Conservation (phyloP, 2,797 vertebrate genomes). For the Siniperca scherzeri region DNA sequence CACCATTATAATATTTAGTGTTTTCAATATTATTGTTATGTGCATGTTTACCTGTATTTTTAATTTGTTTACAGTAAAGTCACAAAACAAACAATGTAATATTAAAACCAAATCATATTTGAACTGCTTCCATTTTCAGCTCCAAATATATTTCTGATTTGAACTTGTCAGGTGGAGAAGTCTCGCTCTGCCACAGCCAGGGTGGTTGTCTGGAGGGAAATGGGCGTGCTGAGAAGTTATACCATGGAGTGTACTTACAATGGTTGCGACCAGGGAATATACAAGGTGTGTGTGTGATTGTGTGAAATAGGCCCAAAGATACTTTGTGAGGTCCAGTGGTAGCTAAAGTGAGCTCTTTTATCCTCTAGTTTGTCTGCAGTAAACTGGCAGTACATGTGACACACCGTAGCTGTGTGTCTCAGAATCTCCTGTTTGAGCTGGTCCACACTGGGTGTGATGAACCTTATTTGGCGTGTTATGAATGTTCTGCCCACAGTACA, state of each 20-base stretch:
- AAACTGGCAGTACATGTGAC: no score
- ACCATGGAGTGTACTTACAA: conserved; percentile 97
- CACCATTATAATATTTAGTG: neutral
- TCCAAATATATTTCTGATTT: conserved; percentile 13
- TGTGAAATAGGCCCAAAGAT: neutral
- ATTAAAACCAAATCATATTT: neutral
- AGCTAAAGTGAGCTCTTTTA: neutral
- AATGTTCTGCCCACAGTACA: no score
- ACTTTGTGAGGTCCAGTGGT: neutral
- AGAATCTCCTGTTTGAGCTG: no score
- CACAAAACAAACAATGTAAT: neutral
- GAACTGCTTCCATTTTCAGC: neutral
- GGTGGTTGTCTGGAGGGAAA: conserved; percentile 94
- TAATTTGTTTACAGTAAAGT: neutral
- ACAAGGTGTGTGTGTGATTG: conserved; percentile 82
- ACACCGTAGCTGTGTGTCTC: no score
- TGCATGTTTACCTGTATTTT: neutral
- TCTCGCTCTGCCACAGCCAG: conserved; percentile 92
- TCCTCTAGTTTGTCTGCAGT: neutral
- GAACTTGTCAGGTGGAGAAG: conserved; percentile 89
- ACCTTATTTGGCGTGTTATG: no score
- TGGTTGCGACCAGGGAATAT: conserved; percentile 93
- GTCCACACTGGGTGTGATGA: no score
- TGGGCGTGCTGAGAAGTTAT: conserved; percentile 93
- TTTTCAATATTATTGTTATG: neutral